Percentiles rank a stretch among this genome's conserved stretches.
These are phyloP conservation scores for Epistrophe eligans DNA, from an alignment of 2,888 invertebrate species.

Conservation along the genomic window DNA sequence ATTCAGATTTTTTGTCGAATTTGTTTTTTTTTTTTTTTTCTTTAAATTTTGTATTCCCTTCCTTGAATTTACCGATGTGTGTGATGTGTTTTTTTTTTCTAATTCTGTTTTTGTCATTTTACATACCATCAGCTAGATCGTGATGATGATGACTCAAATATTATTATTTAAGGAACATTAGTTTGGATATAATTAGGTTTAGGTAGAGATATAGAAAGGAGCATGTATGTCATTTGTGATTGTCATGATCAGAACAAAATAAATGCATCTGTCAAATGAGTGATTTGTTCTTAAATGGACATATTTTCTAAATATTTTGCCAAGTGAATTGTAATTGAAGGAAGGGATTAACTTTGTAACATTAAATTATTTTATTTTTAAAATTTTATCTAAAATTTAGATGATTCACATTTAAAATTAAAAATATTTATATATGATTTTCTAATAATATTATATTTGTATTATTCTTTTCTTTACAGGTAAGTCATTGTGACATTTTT, in stretches of 20 bases:
- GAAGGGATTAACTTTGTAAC: slow-evolving; percentile 26
- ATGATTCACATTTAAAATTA: slow-evolving; percentile 60
- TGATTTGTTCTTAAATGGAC: slow-evolving; percentile 46
- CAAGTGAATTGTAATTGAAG: slow-evolving; percentile 12
- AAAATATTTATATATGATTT: not conserved
- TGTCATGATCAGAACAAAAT: slow-evolving; percentile 69
- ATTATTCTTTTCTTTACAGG: slow-evolving; percentile 45
- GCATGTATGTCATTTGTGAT: slow-evolving; percentile 57
- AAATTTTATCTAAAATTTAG: slow-evolving; percentile 27
- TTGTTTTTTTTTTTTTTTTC: not conserved
- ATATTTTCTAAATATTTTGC: slow-evolving; percentile 33
- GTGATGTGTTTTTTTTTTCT: slow-evolving; percentile 33
- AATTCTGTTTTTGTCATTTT: slow-evolving; percentile 7
- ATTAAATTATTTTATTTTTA: not conserved
- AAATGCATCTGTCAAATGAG: slow-evolving; percentile 68
- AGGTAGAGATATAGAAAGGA: not conserved
- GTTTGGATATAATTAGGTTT: slow-evolving; percentile 31
- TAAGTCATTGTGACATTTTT: slow-evolving; percentile 30
- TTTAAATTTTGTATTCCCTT: slow-evolving; percentile 15
- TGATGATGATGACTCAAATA: slow-evolving; percentile 58
- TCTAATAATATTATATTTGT: not conserved
- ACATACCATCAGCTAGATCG: slow-evolving; percentile 13
- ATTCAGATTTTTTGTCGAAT: slow-evolving; percentile 42
- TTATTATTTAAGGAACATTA: slow-evolving; percentile 45
- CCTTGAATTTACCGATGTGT: slow-evolving; percentile 18